phyloP scores from a whole-genome alignment of 1,140 invertebrate genomes.

The Heliconius melpomene region DNA sequence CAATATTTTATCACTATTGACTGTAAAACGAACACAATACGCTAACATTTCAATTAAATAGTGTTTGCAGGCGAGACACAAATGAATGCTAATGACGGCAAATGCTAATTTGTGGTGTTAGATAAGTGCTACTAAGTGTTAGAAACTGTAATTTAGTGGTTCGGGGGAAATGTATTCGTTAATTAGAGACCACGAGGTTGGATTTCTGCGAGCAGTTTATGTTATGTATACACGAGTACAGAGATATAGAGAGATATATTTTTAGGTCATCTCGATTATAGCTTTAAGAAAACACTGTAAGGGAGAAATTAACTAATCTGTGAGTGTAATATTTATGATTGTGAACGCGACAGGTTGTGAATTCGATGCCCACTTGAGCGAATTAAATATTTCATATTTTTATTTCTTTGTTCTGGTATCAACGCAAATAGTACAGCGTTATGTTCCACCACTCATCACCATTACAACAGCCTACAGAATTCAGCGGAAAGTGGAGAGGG shows the following conservation, averaged over 20 bases:
- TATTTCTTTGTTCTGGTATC: too few species aligned
- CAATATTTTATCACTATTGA: not conserved
- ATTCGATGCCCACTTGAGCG: too few species aligned
- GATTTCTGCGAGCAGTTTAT: constrained; percentile 19
- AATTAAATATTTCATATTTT: too few species aligned
- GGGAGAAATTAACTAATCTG: not conserved
- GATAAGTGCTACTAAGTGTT: constrained; percentile 45
- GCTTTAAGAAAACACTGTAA: not conserved
- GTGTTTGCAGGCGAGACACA: constrained; percentile 30
- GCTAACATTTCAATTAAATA: constrained; percentile 39
- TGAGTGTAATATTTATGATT: too few species aligned
- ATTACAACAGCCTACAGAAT: too few species aligned
- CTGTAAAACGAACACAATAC: constrained; percentile 14
- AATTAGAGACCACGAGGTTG: constrained; percentile 36
- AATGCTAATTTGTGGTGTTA: constrained; percentile 45
- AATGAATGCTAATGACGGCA: constrained; percentile 39
- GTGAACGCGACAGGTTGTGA: too few species aligned
- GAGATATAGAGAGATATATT: constrained; percentile 4
- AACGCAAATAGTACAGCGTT: too few species aligned
- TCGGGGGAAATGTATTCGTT: constrained; percentile 38
- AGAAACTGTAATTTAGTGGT: constrained; percentile 45
- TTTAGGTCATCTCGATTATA: not conserved
- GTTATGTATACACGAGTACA: not conserved
- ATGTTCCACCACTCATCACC: too few species aligned
- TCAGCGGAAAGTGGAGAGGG: too few species aligned